phyloP scores from a whole-genome alignment of 2,888 invertebrate genomes.

The Folsomia manolachei region DNA sequence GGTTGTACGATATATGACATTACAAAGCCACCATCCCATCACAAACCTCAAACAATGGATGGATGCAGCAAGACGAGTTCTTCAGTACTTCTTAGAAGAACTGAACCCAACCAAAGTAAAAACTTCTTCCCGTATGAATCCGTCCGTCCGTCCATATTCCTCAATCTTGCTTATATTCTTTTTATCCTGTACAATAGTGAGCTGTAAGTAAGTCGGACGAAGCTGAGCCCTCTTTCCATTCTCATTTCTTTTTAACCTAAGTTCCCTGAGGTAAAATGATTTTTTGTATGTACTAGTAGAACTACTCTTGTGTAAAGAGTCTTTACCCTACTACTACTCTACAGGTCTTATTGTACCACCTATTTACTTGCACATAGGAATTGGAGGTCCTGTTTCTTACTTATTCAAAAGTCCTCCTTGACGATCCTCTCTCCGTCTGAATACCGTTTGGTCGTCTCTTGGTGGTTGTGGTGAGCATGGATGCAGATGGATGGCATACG shows the following conservation, averaged over 20 bases:
- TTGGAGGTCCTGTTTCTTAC: neutral
- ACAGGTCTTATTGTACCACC: too few relatives aligned
- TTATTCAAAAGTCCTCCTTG: too few relatives aligned
- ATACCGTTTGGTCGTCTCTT: neutral
- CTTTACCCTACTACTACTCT: neutral
- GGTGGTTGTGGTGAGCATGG: neutral
- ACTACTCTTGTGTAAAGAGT: too few relatives aligned
- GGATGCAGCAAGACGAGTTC: neutral
- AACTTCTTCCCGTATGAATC: neutral
- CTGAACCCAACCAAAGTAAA: neutral
- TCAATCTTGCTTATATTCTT: too few relatives aligned
- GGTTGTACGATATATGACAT: neutral
- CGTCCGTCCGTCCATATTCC: too few relatives aligned
- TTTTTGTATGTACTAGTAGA: neutral
- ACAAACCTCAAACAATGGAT: neutral
- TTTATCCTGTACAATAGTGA: too few relatives aligned
- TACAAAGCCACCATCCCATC: neutral
- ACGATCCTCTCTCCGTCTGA: too few relatives aligned
- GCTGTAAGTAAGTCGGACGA: neutral
- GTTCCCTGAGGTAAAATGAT: neutral
- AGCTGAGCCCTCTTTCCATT: slow-evolving; percentile 1
- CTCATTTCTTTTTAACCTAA: slow-evolving; percentile 19
- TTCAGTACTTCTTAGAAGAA: neutral
- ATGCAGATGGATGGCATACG: neutral
- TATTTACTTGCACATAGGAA: neutral